Conservation (phyloP, 2,113 vertebrate species). For the Eleginops maclovinus region DNA sequence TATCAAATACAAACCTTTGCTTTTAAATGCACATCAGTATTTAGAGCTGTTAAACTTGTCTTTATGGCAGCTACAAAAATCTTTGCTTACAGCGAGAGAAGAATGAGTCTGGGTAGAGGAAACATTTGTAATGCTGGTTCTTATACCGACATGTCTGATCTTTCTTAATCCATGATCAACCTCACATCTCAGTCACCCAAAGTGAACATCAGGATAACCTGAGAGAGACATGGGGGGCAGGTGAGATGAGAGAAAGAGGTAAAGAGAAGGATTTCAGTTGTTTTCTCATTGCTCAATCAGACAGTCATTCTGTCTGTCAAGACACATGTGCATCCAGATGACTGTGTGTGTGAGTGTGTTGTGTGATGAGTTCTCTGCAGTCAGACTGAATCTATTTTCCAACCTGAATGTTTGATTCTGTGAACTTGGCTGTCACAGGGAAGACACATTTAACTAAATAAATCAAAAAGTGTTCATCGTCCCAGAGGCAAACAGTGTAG, state of each 20-base stretch:
- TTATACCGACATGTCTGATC: not conserved
- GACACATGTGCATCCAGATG: constrained; percentile 60
- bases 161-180: constrained; percentile 9
- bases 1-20: too few relatives aligned
- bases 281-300: constrained; percentile 78
- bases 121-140: not conserved
- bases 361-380: constrained; percentile 45
- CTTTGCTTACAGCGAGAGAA: not conserved
- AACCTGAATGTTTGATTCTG: constrained; percentile 39
- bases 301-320: constrained; percentile 71
- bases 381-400: constrained; percentile 56
- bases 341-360: constrained; percentile 17
- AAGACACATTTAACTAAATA: constrained; percentile 68
- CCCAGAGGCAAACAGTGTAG: constrained; percentile 61
- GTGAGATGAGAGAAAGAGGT: constrained; percentile 24
- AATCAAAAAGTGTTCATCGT: constrained; percentile 65
- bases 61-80: too few relatives aligned
- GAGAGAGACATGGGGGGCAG: constrained; percentile 11
- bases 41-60: too few relatives aligned
- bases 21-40: too few relatives aligned
- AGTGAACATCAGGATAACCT: constrained; percentile 66
- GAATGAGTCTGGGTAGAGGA: not conserved
- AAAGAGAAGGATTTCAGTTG: constrained; percentile 65
- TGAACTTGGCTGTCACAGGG: constrained; percentile 51
- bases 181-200: constrained; percentile 63